Evolutionary conservation across 2,797 vertebrate species (phyloP).

Genomic region (Platalea minor): DNA sequence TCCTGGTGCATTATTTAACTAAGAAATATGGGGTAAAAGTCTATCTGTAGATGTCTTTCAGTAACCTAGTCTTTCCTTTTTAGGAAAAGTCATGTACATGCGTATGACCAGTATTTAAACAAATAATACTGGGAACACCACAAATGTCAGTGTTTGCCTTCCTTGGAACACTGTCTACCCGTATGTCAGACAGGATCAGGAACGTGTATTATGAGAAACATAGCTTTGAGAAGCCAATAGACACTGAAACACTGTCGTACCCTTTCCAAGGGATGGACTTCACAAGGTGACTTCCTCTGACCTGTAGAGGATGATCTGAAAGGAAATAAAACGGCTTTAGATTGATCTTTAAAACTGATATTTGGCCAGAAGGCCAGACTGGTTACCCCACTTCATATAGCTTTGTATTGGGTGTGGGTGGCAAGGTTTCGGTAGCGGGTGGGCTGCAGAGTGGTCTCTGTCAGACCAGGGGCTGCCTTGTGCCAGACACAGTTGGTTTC

Average conservation of each 20-base stretch:
- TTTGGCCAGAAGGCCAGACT: not conserved
- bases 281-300: not conserved
- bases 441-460: not conserved
- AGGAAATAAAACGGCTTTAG: not conserved
- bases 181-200: not conserved
- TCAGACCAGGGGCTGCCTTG: not conserved
- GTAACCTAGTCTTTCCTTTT: not conserved
- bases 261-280: not conserved
- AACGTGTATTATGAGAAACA: not conserved
- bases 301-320: not conserved
- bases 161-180: not conserved
- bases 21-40: not conserved
- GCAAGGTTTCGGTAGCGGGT: not conserved
- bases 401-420: not conserved
- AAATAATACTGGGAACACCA: not conserved
- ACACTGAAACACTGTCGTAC: not conserved
- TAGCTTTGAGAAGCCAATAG: not conserved
- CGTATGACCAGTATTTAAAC: not conserved
- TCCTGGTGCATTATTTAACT: not conserved
- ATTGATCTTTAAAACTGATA: not conserved
- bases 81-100: rapidly evolving
- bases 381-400: not conserved
- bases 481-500: not conserved
- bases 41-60: not conserved
- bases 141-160: not conserved